A percentile compares a stretch with the other conserved stretches of the same genome.
phyloP scores from a whole-genome alignment of 2,888 invertebrate genomes.

The Spialia ferax region DNA sequence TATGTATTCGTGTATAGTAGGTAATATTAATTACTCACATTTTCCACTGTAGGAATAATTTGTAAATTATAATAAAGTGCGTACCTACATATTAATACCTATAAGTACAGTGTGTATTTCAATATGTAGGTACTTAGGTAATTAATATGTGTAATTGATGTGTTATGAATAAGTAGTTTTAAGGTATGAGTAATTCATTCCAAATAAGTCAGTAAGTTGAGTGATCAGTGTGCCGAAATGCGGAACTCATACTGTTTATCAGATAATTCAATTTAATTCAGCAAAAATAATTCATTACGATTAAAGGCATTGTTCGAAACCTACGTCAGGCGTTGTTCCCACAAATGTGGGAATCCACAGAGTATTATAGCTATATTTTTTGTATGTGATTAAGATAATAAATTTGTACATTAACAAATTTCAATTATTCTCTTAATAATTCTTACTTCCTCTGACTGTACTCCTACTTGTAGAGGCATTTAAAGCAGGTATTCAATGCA shows the following conservation, averaged over 20 bases:
- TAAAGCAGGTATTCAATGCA: background rate
- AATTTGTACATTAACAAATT: slow-evolving; percentile 47
- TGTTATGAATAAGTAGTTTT: background rate
- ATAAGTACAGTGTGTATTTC: too few relatives aligned
- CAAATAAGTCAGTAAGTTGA: background rate
- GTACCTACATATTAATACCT: too few relatives aligned
- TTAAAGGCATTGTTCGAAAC: slow-evolving; percentile 30
- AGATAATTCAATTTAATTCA: slow-evolving; percentile 28
- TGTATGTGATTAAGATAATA: slow-evolving; percentile 44
- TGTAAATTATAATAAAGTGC: slow-evolving; percentile 12
- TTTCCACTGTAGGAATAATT: background rate
- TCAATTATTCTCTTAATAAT: slow-evolving; percentile 45
- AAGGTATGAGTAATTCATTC: too few relatives aligned
- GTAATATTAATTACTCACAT: background rate
- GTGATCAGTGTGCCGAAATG: background rate
- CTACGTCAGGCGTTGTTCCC: slow-evolving; percentile 28
- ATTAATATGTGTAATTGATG: too few relatives aligned
- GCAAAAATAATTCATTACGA: slow-evolving; percentile 27
- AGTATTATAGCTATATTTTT: slow-evolving; percentile 34
- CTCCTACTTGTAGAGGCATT: background rate
- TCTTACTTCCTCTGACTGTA: slow-evolving; percentile 21
- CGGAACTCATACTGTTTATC: slow-evolving; percentile 12
- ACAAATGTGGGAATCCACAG: slow-evolving; percentile 39
- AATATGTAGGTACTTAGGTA: too few relatives aligned
- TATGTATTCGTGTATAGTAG: background rate